Evolutionary conservation across 1,140 invertebrate genomes (phyloP), one percentile per base, ranked within the genome.

Genomic region (Meloidogyne floridensis): DNA sequence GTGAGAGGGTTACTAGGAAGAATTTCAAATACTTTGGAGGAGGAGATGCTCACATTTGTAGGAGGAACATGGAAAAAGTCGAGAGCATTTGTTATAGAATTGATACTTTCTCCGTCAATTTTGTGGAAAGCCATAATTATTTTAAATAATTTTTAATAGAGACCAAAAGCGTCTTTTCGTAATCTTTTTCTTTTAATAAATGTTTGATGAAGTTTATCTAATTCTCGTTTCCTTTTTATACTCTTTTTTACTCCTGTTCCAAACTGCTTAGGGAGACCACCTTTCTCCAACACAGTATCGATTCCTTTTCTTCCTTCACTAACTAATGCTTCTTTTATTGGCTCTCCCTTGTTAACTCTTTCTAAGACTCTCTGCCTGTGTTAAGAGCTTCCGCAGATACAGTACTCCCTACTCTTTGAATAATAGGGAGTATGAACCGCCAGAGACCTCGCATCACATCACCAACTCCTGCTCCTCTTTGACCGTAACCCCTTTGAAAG

Each of bases 401-500:
- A 18, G 76, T 18, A 47, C 47, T n/a, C 76, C 76, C 32, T 59
- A 54, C 71, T 9, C 70, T 15, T 75, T 32, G 56, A 13, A 73
- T 54, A 15, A 78, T 47, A 15, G 76, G 76, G 7, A 69, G n/a
- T 47, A 78, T 56, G 8, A 78, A 18, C 8, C 76, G 54, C 76
- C 76, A 78, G 47, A 78, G 76, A 10, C 76, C 70, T 9, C 70
- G 20, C 18, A 78, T 15, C 56, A 78, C 15, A 76, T 78, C 70
- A 0, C 76, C 76, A 2, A 78, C 47, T 5, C 76, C 76, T 5
- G 76, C 76, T n/a, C 80, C 76, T 53, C 76, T 32, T 42, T 76
- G 76, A 47, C 76, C 76, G 43, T 80, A 81, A 15, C 80, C 80
- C 72, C 32, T 15, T 82, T 81, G 76, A 43, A 56, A 80, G 77